Conservation (phyloP, 1,140 invertebrate species). For the Trinorchestia longiramus region DNA sequence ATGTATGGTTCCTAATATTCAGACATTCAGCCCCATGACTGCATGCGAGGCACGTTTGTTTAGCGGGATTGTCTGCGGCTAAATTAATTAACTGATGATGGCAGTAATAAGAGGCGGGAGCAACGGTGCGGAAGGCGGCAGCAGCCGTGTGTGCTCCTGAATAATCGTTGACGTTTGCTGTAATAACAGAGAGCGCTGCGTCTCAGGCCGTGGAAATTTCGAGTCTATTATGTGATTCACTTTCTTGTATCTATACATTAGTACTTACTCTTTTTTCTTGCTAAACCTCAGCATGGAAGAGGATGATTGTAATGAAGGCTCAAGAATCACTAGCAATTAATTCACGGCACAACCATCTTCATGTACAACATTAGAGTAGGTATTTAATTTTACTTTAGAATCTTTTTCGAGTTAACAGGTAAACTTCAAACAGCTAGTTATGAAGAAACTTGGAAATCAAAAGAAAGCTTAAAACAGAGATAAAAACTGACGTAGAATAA, state of each 20-base stretch:
- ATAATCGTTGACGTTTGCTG: background rate
- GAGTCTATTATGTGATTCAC: background rate
- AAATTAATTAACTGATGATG: background rate
- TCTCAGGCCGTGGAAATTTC: background rate
- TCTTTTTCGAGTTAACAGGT: background rate
- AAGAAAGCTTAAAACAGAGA: too few relatives aligned
- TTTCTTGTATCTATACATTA: background rate
- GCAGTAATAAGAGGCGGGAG: background rate
- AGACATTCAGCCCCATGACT: background rate
- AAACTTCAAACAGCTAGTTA: too few relatives aligned
- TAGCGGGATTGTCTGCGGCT: background rate
- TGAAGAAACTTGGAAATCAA: too few relatives aligned
- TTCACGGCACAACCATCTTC: background rate
- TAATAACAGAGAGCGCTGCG: background rate
- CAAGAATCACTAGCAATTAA: background rate
- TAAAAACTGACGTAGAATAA: too few relatives aligned
- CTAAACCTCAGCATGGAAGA: background rate
- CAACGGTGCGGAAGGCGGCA: background rate
- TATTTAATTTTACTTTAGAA: background rate
- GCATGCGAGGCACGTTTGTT: background rate
- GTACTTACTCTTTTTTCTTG: background rate
- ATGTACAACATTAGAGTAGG: background rate
- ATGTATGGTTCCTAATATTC: background rate
- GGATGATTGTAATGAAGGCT: background rate
- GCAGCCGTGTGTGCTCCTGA: background rate